These are phyloP conservation scores for Chinchilla lanigera DNA, from an alignment of 2,113 vertebrate species.

Conservation along the genomic window DNA sequence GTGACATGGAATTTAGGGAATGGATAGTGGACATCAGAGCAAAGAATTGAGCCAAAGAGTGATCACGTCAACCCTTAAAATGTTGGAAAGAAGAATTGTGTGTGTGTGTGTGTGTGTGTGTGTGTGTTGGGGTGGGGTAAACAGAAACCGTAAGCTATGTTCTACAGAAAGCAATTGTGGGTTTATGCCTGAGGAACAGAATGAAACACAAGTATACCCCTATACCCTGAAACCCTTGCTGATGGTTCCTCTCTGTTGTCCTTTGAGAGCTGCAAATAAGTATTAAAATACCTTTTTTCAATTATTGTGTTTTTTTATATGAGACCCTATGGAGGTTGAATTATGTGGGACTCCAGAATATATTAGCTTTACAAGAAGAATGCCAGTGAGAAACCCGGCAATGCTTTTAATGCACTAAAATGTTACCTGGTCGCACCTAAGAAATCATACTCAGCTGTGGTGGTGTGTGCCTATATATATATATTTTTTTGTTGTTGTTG, in stretches of 20 bases:
- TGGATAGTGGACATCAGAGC: not conserved
- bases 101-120: too few relatives aligned
- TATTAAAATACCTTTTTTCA: not conserved
- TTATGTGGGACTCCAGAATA: not conserved
- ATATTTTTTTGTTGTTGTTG: too few relatives aligned
- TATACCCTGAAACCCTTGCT: too few relatives aligned
- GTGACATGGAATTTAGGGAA: not conserved
- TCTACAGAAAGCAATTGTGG: not conserved
- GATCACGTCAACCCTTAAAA: not conserved
- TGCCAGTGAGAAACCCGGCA: not conserved
- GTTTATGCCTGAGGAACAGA: not conserved
- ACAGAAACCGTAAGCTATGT: not conserved
- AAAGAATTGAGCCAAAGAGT: not conserved
- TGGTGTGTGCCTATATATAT: not conserved
- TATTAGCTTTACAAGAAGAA: not conserved
- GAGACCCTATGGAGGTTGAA: not conserved
- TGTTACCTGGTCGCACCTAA: not conserved
- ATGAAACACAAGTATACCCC: not conserved
- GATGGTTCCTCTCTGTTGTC: not conserved
- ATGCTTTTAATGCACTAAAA: constrained; percentile 5
- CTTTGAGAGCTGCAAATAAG: not conserved
- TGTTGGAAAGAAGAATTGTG: not conserved
- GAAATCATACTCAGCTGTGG: not conserved
- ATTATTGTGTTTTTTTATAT: not conserved
- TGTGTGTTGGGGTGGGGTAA: not conserved